Evolutionary conservation across 2,888 invertebrate species (phyloP).

Genomic region (Dynastes hyllus): DNA sequence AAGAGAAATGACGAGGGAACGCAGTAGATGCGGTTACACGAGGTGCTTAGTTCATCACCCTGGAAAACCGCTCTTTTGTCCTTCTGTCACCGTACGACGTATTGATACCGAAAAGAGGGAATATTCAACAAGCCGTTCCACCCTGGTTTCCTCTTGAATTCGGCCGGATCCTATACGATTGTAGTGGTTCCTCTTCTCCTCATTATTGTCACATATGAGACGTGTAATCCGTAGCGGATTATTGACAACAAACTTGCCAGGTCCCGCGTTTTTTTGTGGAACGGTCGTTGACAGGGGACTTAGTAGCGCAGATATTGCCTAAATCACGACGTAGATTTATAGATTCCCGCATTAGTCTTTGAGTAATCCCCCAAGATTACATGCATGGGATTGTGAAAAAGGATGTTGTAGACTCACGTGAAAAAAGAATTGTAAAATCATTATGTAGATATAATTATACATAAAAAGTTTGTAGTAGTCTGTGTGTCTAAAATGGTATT

Average conservation of each 20-base stretch:
- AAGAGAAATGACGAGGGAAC: conserved; percentile 14
- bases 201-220: conserved; percentile 62
- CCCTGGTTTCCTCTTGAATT: conserved; percentile 28
- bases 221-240: conserved; percentile 69
- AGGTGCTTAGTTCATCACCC: conserved; percentile 70
- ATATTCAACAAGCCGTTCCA: conserved; percentile 67
- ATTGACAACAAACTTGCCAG: conserved; percentile 53
- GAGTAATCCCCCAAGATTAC: not conserved
- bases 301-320: not conserved
- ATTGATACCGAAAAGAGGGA: conserved; percentile 63
- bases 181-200: not conserved
- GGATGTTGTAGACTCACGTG: not conserved
- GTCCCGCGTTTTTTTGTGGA: not conserved
- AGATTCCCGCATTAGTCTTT: not conserved
- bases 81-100: conserved; percentile 68
- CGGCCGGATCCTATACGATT: conserved; percentile 12
- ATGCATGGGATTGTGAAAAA: not conserved
- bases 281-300: not conserved
- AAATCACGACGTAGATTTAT: not conserved
- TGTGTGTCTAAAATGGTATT: too few relatives aligned
- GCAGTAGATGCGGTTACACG: conserved; percentile 51
- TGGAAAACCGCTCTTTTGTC: conserved; percentile 71
- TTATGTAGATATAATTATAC: too few relatives aligned
- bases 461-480: too few relatives aligned
- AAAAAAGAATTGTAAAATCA: not conserved